Percentiles rank a stretch among this genome's conserved stretches.
Evolutionary conservation across 2,797 vertebrate genomes (phyloP).

Genomic region (Alectoris magna): DNA sequence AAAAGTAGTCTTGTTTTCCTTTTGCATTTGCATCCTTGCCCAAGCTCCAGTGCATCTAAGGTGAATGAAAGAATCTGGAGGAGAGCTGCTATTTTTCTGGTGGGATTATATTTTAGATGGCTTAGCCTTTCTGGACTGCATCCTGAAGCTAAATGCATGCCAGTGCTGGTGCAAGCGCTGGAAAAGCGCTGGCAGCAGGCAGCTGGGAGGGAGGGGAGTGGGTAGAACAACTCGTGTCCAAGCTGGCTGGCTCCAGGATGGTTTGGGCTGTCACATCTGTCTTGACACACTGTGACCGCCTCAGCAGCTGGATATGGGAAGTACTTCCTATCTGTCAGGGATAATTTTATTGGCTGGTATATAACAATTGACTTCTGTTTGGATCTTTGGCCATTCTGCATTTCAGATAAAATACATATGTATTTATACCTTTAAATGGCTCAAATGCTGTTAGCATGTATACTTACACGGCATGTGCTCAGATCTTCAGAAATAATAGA

Average conservation of each 20-base stretch:
- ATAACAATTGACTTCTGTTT: neutral
- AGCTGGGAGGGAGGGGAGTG: neutral
- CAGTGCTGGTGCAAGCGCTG: neutral
- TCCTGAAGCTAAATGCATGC: neutral
- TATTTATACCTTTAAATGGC: neutral
- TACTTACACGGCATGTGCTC: neutral
- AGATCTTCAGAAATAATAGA: neutral
- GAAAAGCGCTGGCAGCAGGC: neutral
- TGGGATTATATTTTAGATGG: neutral
- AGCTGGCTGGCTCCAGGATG: constrained; percentile 13
- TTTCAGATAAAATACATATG: neutral
- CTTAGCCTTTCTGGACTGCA: neutral
- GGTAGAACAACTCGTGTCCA: neutral
- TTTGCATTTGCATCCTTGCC: neutral
- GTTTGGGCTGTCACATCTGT: neutral
- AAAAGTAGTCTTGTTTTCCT: neutral
- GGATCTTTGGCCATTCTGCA: neutral
- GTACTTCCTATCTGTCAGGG: neutral
- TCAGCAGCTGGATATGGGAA: neutral
- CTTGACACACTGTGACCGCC: rapidly evolving
- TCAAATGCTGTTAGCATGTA: neutral
- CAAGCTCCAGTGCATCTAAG: neutral
- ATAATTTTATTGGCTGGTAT: neutral
- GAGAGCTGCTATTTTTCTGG: neutral
- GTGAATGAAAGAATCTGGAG: neutral